Evolutionary conservation across 2,888 invertebrate genomes (phyloP).

Genomic region (Hecatera dysodea): DNA sequence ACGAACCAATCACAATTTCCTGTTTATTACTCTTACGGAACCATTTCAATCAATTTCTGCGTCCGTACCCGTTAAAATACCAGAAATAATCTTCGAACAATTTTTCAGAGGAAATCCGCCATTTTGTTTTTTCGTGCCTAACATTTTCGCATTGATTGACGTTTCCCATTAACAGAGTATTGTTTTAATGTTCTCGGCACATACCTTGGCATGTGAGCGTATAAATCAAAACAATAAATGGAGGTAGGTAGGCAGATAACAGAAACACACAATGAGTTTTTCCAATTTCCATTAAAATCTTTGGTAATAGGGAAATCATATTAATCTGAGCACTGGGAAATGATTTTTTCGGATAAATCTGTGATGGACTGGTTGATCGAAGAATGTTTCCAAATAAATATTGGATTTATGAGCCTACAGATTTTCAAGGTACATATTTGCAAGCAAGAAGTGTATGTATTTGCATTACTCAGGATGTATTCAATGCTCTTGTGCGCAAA

Average conservation of each 20-base stretch:
- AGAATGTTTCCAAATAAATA: background rate
- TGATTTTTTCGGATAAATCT: background rate
- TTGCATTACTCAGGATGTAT: background rate
- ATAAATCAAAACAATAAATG: conserved; percentile 12
- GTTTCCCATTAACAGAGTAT: conserved; percentile 58
- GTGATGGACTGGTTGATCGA: conserved; percentile 8
- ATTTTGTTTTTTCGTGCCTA: conserved; percentile 24
- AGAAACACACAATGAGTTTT: background rate
- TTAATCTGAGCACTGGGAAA: conserved; percentile 4
- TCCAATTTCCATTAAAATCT: background rate
- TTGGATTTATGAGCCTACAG: background rate
- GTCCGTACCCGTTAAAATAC: conserved; percentile 10
- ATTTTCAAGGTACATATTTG: background rate
- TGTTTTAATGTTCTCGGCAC: conserved; percentile 37
- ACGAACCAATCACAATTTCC: conserved; percentile 24
- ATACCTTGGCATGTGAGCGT: conserved; percentile 1
- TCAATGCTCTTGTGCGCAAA: too few relatives aligned
- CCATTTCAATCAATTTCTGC: conserved; percentile 21
- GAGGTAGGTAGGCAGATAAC: background rate
- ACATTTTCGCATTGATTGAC: conserved; percentile 58
- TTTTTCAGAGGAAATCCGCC: conserved; percentile 25
- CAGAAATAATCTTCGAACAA: conserved; percentile 14
- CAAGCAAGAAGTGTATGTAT: too few relatives aligned
- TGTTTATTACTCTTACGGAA: conserved; percentile 43
- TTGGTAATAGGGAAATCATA: background rate